A percentile compares a stretch with the other conserved stretches of the same genome.
These are phyloP conservation scores for Alligator mississippiensis DNA, from an alignment of 2,113 vertebrate species.

Conservation along the genomic window DNA sequence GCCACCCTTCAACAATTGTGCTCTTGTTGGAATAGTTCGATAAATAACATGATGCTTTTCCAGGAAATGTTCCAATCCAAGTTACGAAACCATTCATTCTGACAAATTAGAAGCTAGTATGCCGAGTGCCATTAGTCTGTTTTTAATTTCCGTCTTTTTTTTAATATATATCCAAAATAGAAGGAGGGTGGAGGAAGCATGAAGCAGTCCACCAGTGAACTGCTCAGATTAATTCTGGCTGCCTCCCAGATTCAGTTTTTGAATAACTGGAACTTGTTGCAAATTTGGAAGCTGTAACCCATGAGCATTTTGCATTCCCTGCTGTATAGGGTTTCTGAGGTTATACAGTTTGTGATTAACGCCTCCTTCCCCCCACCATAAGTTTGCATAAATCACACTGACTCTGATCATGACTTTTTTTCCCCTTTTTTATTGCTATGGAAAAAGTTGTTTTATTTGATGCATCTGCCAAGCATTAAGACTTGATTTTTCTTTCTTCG, in stretches of 20 bases:
- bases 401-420: not conserved
- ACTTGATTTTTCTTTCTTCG: not conserved
- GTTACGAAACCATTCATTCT: constrained; percentile 8
- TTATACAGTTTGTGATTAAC: not conserved
- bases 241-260: accelerated
- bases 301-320: not conserved
- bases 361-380: not conserved
- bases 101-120: not conserved
- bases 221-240: not conserved
- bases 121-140: not conserved
- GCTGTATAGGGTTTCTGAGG: not conserved
- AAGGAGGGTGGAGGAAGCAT: not conserved
- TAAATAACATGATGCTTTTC: constrained; percentile 33
- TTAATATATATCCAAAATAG: not conserved
- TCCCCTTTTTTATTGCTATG: not conserved
- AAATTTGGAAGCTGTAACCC: not conserved
- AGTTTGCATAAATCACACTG: not conserved
- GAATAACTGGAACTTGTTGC: not conserved
- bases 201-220: not conserved
- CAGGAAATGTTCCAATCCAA: constrained; percentile 29
- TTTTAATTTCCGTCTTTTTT: not conserved
- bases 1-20: not conserved
- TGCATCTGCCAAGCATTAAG: not conserved
- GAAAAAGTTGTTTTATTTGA: not conserved
- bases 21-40: not conserved